A percentile compares a stretch with the other conserved stretches of the same genome.
Evolutionary conservation across 2,797 vertebrate species (phyloP).

Genomic region (Benthosema pterotum): DNA sequence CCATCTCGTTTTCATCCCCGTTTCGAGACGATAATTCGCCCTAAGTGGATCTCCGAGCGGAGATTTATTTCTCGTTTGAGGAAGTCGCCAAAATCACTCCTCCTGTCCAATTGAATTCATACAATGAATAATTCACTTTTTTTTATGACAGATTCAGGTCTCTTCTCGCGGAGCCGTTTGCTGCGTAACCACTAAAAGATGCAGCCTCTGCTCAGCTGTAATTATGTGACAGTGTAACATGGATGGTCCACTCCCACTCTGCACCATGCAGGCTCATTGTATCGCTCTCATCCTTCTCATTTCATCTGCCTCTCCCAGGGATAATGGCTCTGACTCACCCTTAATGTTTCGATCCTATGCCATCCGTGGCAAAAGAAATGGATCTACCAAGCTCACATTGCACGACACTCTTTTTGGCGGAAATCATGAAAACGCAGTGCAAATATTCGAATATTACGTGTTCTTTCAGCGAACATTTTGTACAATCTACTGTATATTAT

Average conservation of each 20-base stretch:
- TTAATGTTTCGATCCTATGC: too few species aligned
- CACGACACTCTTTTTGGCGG: too few species aligned
- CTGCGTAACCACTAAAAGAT: slow-evolving; percentile 20
- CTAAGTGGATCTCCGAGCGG: slow-evolving; percentile 42
- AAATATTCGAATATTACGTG: too few species aligned
- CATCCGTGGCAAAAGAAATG: too few species aligned
- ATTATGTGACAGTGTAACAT: slow-evolving; percentile 55
- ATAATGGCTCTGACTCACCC: too few species aligned
- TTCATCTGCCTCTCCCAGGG: too few species aligned
- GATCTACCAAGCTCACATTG: too few species aligned
- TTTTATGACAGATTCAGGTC: slow-evolving; percentile 56
- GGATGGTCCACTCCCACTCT: slow-evolving; percentile 34
- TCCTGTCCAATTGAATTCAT: slow-evolving; percentile 23
- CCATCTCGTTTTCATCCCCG: slow-evolving; percentile 30
- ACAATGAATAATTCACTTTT: slow-evolving; percentile 51
- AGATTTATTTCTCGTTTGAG: slow-evolving; percentile 35
- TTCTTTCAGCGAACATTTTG: too few species aligned
- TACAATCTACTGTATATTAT: too few species aligned
- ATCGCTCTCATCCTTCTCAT: too few species aligned
- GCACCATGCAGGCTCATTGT: slow-evolving; percentile 4
- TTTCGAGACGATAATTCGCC: slow-evolving; percentile 38
- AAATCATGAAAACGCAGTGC: too few species aligned
- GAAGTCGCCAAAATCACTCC: slow-evolving; percentile 34
- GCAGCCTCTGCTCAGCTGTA: slow-evolving; percentile 43
- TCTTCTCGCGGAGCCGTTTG: slow-evolving; percentile 23